Conservation (phyloP, 2,113 vertebrate genomes). For the Pollimyrus isidori region DNA sequence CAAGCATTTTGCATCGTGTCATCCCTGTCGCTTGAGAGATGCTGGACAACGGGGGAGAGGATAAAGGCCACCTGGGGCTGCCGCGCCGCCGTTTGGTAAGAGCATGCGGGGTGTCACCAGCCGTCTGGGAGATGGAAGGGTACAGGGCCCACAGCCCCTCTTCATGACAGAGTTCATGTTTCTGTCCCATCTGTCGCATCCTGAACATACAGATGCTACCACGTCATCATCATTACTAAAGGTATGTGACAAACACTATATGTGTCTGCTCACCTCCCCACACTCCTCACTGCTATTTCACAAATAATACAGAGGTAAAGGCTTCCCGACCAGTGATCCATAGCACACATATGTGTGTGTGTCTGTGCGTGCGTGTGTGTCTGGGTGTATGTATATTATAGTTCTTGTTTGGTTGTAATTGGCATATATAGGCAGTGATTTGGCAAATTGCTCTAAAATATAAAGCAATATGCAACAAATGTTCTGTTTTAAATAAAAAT, state of each 20-base stretch:
- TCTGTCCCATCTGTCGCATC: neutral
- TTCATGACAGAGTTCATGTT: neutral
- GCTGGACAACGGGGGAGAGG: constrained; percentile 41
- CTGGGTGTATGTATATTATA: neutral
- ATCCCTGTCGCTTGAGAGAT: constrained; percentile 41
- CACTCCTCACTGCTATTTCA: neutral
- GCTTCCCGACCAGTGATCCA: neutral
- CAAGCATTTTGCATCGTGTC: constrained; percentile 30
- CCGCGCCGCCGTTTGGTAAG: constrained; percentile 47
- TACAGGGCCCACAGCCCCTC: neutral
- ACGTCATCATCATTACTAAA: neutral
- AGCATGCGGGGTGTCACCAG: constrained; percentile 50
- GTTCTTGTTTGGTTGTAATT: neutral
- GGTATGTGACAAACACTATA: neutral
- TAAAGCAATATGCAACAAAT: neutral
- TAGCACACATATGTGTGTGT: neutral
- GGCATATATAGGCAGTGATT: neutral
- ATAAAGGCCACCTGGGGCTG: constrained; percentile 48
- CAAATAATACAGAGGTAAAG: neutral
- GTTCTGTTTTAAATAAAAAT: neutral
- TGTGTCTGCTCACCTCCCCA: neutral
- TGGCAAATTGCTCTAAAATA: neutral
- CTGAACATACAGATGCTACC: neutral
- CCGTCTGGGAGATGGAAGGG: constrained; percentile 28
- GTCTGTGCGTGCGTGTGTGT: no score